Evolutionary conservation across 2,797 vertebrate genomes (phyloP).

Genomic region (Malacoraja senta): DNA sequence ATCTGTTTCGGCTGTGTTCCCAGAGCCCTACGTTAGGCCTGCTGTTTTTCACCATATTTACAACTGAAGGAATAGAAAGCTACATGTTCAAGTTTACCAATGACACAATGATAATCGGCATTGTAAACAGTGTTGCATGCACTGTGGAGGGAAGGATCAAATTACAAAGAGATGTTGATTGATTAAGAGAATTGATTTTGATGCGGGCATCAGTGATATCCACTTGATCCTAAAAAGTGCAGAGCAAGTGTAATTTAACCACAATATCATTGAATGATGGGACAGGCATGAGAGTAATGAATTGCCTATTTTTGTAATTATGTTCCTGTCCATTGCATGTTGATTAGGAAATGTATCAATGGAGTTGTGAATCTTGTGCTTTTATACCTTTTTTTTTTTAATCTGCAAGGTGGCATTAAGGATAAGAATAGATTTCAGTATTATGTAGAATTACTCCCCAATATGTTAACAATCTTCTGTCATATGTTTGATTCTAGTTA

Average conservation of each 20-base stretch:
- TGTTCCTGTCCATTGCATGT: background rate
- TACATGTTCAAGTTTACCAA: no score
- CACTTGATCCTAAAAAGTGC: no score
- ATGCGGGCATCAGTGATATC: no score
- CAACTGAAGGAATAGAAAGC: no score
- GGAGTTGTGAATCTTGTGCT: background rate
- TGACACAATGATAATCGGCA: no score
- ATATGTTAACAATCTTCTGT: background rate
- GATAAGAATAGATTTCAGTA: background rate
- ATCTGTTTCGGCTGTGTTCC: no score
- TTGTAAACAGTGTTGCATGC: no score
- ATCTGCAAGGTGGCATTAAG: background rate
- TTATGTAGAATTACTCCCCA: background rate
- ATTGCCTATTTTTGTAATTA: background rate
- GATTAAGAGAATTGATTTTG: no score
- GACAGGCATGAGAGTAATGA: background rate
- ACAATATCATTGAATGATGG: background rate
- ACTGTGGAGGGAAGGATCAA: no score
- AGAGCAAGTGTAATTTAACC: background rate
- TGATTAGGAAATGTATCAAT: background rate
- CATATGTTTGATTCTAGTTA: background rate
- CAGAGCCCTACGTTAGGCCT: no score
- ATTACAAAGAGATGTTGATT: no score
- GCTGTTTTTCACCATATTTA: no score
- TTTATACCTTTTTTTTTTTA: background rate